These are phyloP conservation scores for Panzeria rudis DNA, from an alignment of 2,888 invertebrate species.

Conservation along the genomic window DNA sequence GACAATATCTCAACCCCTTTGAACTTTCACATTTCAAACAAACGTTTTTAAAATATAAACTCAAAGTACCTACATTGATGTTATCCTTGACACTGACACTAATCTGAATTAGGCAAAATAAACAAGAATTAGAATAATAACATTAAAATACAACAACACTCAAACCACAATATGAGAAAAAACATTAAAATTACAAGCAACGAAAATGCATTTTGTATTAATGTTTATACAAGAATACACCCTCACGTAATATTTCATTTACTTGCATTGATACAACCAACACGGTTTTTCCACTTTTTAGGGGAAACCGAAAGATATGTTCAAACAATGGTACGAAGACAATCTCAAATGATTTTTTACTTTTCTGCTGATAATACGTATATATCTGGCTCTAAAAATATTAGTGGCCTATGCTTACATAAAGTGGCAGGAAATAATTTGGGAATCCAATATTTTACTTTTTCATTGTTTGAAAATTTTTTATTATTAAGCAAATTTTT, in stretches of 20 bases:
- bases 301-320: constrained; percentile 14
- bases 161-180: constrained; percentile 49
- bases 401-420: no score
- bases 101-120: constrained; percentile 68
- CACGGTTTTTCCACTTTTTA: not conserved
- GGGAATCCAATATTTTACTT: no score
- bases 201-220: constrained; percentile 61
- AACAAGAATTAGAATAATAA: constrained; percentile 71
- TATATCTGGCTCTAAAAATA: no score
- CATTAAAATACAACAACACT: constrained; percentile 60
- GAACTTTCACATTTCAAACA: constrained; percentile 15
- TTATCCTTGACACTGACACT: constrained; percentile 72
- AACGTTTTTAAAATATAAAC: not conserved
- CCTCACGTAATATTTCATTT: not conserved
- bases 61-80: constrained; percentile 51
- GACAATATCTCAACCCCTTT: constrained; percentile 20
- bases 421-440: no score
- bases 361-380: no score
- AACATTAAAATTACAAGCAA: constrained; percentile 54
- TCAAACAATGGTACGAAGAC: not conserved
- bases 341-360: constrained; percentile 1
- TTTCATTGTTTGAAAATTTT: no score
- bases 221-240: not conserved
- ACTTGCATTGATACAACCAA: constrained; percentile 4
- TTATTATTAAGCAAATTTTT: no score